Percentiles rank a stretch among this genome's conserved stretches.
Conservation (phyloP, 2,888 invertebrate genomes). For the Calephelis perditalis region DNA sequence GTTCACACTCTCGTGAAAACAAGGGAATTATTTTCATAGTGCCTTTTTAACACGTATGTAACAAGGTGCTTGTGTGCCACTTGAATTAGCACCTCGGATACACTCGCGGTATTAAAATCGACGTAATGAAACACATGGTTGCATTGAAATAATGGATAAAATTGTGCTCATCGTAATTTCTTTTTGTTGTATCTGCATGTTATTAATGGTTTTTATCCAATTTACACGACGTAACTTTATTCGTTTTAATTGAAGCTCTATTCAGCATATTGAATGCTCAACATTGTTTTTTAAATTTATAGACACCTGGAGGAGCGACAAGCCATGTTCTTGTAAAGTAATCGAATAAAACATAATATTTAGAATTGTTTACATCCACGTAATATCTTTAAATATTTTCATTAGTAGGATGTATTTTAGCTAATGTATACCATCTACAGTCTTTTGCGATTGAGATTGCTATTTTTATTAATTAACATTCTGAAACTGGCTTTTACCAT, state of each 20-base stretch:
- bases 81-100: conserved; percentile 28
- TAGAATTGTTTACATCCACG: too few relatives aligned
- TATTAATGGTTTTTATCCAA: conserved; percentile 6
- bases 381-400: too few relatives aligned
- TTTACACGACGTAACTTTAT: conserved; percentile 7
- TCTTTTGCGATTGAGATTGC: too few relatives aligned
- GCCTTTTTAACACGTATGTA: conserved; percentile 27
- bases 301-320: too few relatives aligned
- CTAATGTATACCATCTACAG: too few relatives aligned
- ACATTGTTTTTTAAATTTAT: too few relatives aligned
- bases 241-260: conserved; percentile 3
- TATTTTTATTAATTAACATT: too few relatives aligned
- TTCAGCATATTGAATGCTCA: neutral
- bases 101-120: conserved; percentile 13
- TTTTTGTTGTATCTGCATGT: neutral
- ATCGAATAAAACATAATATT: too few relatives aligned
- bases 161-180: conserved; percentile 14
- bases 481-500: too few relatives aligned
- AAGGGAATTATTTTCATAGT: conserved; percentile 25
- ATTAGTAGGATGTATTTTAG: too few relatives aligned
- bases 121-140: conserved; percentile 9
- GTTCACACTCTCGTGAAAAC: conserved; percentile 19
- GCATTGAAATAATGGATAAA: conserved; percentile 12
- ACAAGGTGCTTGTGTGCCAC: conserved; percentile 24
- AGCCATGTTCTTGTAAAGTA: too few relatives aligned